These are phyloP conservation scores for Cynoglossus semilaevis DNA, from an alignment of 2,113 vertebrate genomes.

Conservation along the genomic window DNA sequence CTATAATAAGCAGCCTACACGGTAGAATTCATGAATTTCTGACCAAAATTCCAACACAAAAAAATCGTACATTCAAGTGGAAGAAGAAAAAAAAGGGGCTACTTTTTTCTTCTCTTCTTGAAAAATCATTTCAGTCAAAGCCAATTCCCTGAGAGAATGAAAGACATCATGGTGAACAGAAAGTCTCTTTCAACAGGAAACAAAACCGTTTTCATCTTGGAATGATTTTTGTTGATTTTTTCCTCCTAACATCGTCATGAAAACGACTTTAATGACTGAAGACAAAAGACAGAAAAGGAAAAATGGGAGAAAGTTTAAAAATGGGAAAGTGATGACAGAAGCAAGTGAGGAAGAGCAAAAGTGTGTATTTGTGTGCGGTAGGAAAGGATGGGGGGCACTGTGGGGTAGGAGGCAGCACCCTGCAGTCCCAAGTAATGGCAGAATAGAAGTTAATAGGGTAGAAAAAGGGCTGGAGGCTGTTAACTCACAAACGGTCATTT, in stretches of 20 bases:
- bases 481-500: slow-evolving; percentile 82
- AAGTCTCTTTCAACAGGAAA: no score
- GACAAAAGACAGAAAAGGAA: slow-evolving; percentile 2
- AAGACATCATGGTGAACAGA: no score
- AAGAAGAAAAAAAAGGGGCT: slow-evolving; percentile 16
- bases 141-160: no score
- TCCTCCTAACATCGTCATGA: no score
- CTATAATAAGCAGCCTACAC: no score
- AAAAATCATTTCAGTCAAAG: no score
- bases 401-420: slow-evolving; percentile 67
- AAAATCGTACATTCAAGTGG: no score
- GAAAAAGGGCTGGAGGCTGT: slow-evolving; percentile 81
- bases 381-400: slow-evolving; percentile 30
- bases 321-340: slow-evolving; percentile 14
- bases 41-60: no score
- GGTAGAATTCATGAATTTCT: no score
- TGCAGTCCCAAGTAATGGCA: slow-evolving; percentile 76
- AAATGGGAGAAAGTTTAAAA: slow-evolving; percentile 10
- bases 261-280: not conserved
- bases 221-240: no score
- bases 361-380: slow-evolving; percentile 17
- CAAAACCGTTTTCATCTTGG: no score
- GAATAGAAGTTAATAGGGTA: slow-evolving; percentile 82
- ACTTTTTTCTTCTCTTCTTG: no score
- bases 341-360: slow-evolving; percentile 14